Base-by-base conservation (phyloP, 2,113 vertebrate species). In the Podarcis cretensis region DNA sequence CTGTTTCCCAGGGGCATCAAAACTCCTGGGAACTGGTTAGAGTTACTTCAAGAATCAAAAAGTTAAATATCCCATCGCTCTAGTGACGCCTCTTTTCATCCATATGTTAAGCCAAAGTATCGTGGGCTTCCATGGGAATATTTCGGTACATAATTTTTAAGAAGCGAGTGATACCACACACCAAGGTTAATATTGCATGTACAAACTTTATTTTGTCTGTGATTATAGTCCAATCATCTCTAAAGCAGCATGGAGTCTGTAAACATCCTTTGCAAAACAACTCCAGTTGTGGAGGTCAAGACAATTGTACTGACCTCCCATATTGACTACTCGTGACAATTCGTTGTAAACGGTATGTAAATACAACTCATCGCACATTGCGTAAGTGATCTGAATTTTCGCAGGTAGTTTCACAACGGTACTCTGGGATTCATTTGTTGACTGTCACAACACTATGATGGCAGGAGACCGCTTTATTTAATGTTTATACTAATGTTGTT, bases 241-340 rank as follows among this genome's bases (percentile, higher is more conserved):
- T 8, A 73, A 32, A 84, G 16, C 27, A 71, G 66, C 43, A 88
- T 73, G 57, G 74, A 77, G 89, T 10, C 25, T 71, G 32, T 18
- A 84, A 85, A 80, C 14, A 40, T 48, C 76, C 32, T 37, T 20
- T 89, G 86, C 35, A 91, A 84, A 74, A 79, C 74, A 74, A 79
- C 74, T 66, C 9, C 9, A 30, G 66, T 86, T 66, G 25, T 48
- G 27, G 16, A 65, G 6, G 5, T 1, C 0, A 8, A n/a, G 40
- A 32, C 68, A 16, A 16, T 54, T 48, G 5, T 1, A 0, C 4
- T 90, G 57, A 63, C 43, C 85, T 89, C 65, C 57, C 1, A 3
- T 10, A 82, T 85, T 54, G 32, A 83, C 3, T 25, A 89, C 1
- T 23, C 14, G 59, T 90, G 84, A 7, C 77, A 85, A 5, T 0